These are phyloP conservation scores for Motacilla tschutschensis DNA, from an alignment of 2,113 vertebrate genomes.

Conservation along the genomic window DNA sequence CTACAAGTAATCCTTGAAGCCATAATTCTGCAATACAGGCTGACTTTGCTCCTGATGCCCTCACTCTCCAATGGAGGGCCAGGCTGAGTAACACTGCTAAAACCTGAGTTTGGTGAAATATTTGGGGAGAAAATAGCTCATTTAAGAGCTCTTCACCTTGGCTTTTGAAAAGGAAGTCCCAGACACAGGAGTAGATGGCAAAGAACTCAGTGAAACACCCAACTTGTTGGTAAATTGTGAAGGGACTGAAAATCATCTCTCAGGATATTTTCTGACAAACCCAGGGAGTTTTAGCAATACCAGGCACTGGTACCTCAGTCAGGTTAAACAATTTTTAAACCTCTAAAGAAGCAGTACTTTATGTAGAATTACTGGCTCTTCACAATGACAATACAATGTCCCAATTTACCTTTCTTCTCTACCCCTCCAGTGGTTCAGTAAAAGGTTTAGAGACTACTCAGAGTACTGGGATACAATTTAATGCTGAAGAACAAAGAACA, in stretches of 20 bases:
- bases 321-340: neutral
- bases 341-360: neutral
- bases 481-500: neutral
- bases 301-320: neutral
- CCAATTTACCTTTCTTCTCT: neutral
- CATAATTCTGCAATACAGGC: neutral
- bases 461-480: neutral
- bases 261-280: neutral
- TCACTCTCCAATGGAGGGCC: neutral
- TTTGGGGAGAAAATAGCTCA: rapidly evolving
- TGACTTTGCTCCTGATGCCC: neutral
- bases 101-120: neutral
- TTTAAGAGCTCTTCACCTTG: neutral
- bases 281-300: neutral
- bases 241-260: neutral
- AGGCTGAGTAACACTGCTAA: neutral
- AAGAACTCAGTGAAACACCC: neutral
- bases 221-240: neutral
- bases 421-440: neutral
- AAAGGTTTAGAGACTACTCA: neutral
- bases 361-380: neutral
- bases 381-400: neutral
- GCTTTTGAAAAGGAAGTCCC: neutral
- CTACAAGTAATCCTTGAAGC: neutral
- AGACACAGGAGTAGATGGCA: neutral